Base-by-base conservation (phyloP, 2,113 vertebrate genomes). In the Platanista minor region DNA sequence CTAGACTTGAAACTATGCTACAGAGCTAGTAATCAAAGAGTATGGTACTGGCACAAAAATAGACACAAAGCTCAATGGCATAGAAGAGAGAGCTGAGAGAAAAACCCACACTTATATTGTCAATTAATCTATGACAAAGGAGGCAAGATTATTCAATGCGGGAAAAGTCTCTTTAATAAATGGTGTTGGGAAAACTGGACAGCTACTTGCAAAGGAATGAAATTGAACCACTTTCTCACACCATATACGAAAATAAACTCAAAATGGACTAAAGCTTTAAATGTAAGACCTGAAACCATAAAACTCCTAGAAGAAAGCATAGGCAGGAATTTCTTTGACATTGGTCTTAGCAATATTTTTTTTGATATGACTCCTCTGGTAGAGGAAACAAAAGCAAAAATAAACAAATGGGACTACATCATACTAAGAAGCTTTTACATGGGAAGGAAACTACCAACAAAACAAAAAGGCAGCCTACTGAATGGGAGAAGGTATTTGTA, bases 321-420 rank as follows among this genome's bases (percentile, higher is more conserved):
- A 33, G 29, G 49, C 49, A 1, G 33, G 6, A 54, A 52, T 20
- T 80, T 80, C 10, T 78, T 25, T 57, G 77, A 25, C 33, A 27
- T 14, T 8, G 21, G 8, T 57, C 52, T 57, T 0, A 25, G 33
- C 49, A 36, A 21, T 25, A 54, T 2, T 14, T 20, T 77, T 80
- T 57, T 25, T 12, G 33, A 4, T 52, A 11, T 36, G 75, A 54
- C 49, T 57, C 49, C 11, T 25, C 77, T 36, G 33, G 49, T 8
- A 8, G 36, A 54, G 77, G 33, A 54, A 36, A 80, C 49, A 15
- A 25, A 57, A 80, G 49, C 11, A 4, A 80, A 23, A 57, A 21
- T 5, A 36, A 14, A 15, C 1, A 25, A 25, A 23, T 2, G 49
- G 49, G 33, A 14, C 20, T 0, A 21, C 3, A n/a, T 23, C 2